Conservation (phyloP, 1,140 invertebrate species). For the Medauroidea extradentata region DNA sequence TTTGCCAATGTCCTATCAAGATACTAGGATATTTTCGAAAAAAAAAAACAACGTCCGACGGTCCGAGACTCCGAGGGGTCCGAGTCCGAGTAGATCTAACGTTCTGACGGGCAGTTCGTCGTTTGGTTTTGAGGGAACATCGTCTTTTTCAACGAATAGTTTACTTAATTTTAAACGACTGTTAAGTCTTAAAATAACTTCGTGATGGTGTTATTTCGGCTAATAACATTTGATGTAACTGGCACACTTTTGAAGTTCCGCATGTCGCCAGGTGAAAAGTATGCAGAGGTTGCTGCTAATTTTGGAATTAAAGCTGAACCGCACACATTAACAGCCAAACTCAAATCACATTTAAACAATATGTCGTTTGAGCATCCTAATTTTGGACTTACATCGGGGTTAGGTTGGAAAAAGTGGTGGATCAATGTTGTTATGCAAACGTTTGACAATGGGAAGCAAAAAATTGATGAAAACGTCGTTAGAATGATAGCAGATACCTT, state of each 20-base stretch:
- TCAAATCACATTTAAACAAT: conserved; percentile 56
- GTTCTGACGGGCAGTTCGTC: too few relatives aligned
- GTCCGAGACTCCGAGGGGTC: too few relatives aligned
- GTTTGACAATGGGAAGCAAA: conserved; percentile 48
- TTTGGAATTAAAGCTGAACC: conserved; percentile 61
- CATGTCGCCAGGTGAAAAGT: conserved; percentile 65
- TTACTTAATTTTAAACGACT: too few relatives aligned
- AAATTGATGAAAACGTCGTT: conserved; percentile 42
- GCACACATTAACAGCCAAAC: conserved; percentile 54
- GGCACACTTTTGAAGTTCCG: conserved; percentile 73
- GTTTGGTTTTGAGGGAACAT: too few relatives aligned
- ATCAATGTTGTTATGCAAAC: conserved; percentile 57
- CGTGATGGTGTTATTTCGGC: conserved; percentile 35
- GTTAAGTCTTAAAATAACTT: too few relatives aligned
- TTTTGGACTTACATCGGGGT: conserved; percentile 62
- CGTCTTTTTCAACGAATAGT: too few relatives aligned
- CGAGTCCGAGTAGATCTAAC: too few relatives aligned
- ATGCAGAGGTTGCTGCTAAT: conserved; percentile 60
- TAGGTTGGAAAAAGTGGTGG: conserved; percentile 83
- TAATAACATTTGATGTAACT: conserved; percentile 86
- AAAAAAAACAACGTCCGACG: too few relatives aligned
- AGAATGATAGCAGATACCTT: conserved; percentile 55
- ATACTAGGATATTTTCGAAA: too few relatives aligned
- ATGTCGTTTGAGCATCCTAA: conserved; percentile 69
- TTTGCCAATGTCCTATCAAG: too few relatives aligned